Evolutionary conservation across 2,113 vertebrate genomes (phyloP).

Genomic region (Irena cyanogastra): DNA sequence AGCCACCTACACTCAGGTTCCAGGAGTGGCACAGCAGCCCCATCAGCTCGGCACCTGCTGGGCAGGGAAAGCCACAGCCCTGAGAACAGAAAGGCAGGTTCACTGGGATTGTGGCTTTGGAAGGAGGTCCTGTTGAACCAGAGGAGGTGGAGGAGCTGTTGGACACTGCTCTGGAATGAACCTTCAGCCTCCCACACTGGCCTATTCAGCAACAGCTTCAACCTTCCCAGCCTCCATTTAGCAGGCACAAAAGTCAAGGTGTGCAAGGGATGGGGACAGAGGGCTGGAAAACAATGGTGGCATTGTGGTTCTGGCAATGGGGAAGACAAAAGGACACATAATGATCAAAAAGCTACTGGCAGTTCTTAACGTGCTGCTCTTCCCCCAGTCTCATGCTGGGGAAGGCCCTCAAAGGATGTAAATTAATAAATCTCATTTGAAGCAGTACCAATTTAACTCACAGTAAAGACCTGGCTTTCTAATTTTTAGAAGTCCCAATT

Average conservation of each 20-base stretch:
- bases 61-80: background rate
- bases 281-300: background rate
- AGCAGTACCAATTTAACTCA: background rate
- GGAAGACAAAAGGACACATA: background rate
- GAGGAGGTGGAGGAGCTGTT: background rate
- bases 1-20: background rate
- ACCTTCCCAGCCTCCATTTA: background rate
- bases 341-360: background rate
- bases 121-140: background rate
- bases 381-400: background rate
- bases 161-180: background rate
- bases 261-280: background rate
- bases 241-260: background rate
- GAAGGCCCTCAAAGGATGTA: background rate
- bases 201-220: background rate
- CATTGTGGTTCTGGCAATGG: fast-evolving
- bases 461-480: background rate
- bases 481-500: background rate
- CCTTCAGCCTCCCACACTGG: background rate
- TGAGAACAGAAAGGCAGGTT: background rate
- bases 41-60: background rate
- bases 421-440: background rate
- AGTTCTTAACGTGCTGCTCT: background rate
- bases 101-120: background rate
- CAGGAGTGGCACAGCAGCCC: background rate